These are phyloP conservation scores for Diorhabda elongata DNA, from an alignment of 1,140 invertebrate genomes.

Conservation along the genomic window DNA sequence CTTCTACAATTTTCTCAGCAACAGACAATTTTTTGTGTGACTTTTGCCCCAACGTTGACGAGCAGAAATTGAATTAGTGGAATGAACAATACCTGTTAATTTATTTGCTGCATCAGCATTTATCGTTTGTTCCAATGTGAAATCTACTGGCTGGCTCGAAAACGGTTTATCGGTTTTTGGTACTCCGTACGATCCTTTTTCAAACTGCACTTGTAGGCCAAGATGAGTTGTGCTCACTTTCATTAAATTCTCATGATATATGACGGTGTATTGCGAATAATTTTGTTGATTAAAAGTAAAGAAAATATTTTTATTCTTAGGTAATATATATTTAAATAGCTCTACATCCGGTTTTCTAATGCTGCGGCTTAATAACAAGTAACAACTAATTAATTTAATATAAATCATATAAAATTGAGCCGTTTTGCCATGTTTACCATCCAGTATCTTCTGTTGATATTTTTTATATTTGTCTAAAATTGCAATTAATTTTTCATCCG, in stretches of 20 bases:
- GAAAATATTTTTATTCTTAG: conserved; percentile 32
- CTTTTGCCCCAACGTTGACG: conserved; percentile 28
- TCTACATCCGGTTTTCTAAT: conserved; percentile 38
- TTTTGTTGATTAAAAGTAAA: conserved; percentile 32
- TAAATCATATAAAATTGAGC: conserved; percentile 28
- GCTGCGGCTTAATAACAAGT: conserved; percentile 36
- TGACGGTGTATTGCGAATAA: conserved; percentile 30
- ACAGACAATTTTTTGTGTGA: conserved; percentile 15
- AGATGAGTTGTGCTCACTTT: conserved; percentile 35
- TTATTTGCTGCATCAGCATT: conserved; percentile 41
- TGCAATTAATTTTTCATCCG: background rate
- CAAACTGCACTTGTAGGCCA: conserved; percentile 26
- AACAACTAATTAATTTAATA: conserved; percentile 35
- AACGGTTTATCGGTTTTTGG: conserved; percentile 33
- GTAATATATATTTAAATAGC: conserved; percentile 24
- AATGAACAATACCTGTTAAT: conserved; percentile 32
- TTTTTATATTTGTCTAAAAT: background rate
- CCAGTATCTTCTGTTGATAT: conserved; percentile 25
- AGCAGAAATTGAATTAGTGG: conserved; percentile 29
- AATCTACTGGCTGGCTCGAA: conserved; percentile 36
- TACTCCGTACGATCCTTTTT: conserved; percentile 36
- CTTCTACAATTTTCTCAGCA: conserved; percentile 28
- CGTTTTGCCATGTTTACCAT: conserved; percentile 33
- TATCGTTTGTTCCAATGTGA: conserved; percentile 39
- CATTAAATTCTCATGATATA: conserved; percentile 28